Evolutionary conservation across 2,113 vertebrate species (phyloP).

Genomic region (Pseudopipra pipra): DNA sequence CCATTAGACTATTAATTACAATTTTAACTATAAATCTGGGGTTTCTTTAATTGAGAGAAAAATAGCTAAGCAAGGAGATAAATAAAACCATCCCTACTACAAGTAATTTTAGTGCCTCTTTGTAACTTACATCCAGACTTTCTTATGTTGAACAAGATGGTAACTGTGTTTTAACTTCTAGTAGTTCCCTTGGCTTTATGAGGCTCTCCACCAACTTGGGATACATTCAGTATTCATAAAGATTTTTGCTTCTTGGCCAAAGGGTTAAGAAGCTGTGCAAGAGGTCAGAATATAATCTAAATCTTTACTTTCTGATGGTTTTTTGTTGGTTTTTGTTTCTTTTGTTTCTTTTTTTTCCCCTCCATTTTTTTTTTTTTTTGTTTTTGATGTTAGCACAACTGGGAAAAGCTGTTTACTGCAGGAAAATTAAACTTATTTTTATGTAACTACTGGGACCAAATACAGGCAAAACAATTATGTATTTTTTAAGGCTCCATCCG

Average conservation of each 20-base stretch:
- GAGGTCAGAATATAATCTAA: neutral
- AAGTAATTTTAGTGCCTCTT: neutral
- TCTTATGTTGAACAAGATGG: neutral
- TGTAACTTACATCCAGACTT: neutral
- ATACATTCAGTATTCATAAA: neutral
- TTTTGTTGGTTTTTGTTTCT: neutral
- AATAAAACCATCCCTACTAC: neutral
- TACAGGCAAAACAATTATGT: neutral
- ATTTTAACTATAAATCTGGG: neutral
- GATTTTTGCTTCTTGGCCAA: neutral
- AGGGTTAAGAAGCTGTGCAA: neutral
- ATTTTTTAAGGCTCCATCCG: neutral
- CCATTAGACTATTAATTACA: neutral
- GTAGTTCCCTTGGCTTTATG: neutral
- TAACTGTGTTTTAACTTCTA: neutral
- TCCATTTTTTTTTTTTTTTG: too few species aligned
- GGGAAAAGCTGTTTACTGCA: conserved; percentile 21
- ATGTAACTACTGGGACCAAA: conserved; percentile 31
- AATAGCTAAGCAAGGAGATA: neutral
- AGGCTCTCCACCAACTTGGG: neutral
- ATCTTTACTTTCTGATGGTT: neutral
- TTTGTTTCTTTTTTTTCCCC: neutral
- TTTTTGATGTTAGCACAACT: neutral
- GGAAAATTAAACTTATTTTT: conserved; percentile 46
- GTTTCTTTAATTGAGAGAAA: neutral